These are phyloP conservation scores for Cetonia aurata DNA, from an alignment of 2,888 invertebrate species.

Conservation along the genomic window DNA sequence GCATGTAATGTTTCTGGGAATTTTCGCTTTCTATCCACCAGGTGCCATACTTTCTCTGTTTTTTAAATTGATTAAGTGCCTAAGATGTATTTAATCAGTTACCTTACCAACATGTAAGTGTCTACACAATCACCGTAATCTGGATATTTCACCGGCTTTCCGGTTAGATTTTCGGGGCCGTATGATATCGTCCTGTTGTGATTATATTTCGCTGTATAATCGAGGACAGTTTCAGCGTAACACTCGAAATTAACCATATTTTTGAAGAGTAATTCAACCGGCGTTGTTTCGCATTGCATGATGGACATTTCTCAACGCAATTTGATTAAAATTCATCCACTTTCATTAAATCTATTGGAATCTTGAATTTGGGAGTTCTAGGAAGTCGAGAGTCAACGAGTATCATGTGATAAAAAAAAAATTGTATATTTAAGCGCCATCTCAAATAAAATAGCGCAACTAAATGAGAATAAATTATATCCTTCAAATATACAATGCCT, in stretches of 20 bases:
- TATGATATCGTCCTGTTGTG: slow-evolving; percentile 90
- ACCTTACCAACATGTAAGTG: slow-evolving; percentile 87
- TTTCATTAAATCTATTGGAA: no score
- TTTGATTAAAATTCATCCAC: no score
- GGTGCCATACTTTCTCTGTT: slow-evolving; percentile 84
- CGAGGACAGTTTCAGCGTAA: slow-evolving; percentile 82
- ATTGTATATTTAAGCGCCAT: no score
- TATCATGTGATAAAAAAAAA: no score
- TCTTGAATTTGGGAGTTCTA: no score
- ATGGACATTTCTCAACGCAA: no score
- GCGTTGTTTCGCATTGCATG: background rate
- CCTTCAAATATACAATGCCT: no score
- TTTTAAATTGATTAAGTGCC: slow-evolving; percentile 43
- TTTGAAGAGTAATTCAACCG: slow-evolving; percentile 49
- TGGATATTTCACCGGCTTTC: slow-evolving; percentile 87
- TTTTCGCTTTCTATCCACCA: slow-evolving; percentile 89
- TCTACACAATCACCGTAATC: slow-evolving; percentile 93
- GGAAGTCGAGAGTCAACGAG: no score
- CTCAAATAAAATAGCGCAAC: no score
- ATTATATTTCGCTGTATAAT: slow-evolving; percentile 93
- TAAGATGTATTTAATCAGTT: background rate
- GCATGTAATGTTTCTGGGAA: slow-evolving; percentile 77
- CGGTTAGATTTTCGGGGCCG: slow-evolving; percentile 87
- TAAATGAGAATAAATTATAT: no score
- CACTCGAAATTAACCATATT: slow-evolving; percentile 74